Percentiles rank a stretch among this genome's conserved stretches.
phyloP scores from a whole-genome alignment of 2,797 vertebrate genomes.

The Fringilla coelebs region DNA sequence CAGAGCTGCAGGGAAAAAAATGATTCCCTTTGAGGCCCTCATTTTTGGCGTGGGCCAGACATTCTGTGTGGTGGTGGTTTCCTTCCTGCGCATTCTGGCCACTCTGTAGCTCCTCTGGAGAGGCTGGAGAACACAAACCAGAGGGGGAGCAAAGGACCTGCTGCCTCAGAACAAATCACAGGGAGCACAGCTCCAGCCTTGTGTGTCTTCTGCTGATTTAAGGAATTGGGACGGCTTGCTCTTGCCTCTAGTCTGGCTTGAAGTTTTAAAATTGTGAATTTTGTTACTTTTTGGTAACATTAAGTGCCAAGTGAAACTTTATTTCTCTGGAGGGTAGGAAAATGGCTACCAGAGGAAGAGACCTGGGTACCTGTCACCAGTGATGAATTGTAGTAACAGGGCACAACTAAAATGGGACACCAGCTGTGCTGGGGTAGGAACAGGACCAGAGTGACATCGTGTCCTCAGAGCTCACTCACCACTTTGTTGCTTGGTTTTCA shows the following conservation, averaged over 20 bases:
- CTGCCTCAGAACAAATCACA: neutral
- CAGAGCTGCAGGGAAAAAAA: constrained; percentile 92
- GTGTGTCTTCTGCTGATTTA: neutral
- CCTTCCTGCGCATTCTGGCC: constrained; percentile 90
- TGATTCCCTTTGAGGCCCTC: constrained; percentile 92
- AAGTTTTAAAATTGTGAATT: neutral
- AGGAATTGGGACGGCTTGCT: neutral
- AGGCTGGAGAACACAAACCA: neutral
- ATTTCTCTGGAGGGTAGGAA: neutral
- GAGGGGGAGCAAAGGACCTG: neutral
- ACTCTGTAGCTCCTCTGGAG: constrained; percentile 82
- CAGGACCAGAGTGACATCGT: neutral
- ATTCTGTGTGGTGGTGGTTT: constrained; percentile 89
- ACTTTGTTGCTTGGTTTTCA: constrained; percentile 42
- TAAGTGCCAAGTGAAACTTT: constrained; percentile 62
- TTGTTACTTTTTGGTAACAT: constrained; percentile 50
- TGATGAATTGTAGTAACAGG: neutral
- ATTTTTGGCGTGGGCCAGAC: constrained; percentile 93
- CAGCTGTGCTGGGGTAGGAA: neutral
- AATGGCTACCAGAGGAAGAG: neutral
- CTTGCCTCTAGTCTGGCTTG: neutral
- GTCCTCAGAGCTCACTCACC: neutral
- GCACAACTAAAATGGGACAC: neutral
- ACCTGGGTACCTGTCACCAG: neutral
- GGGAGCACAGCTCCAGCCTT: fast-evolving